Evolutionary conservation across 35 echinoderm and acorn worm species (phyloP).

Genomic region (Amphiura filiformis): DNA sequence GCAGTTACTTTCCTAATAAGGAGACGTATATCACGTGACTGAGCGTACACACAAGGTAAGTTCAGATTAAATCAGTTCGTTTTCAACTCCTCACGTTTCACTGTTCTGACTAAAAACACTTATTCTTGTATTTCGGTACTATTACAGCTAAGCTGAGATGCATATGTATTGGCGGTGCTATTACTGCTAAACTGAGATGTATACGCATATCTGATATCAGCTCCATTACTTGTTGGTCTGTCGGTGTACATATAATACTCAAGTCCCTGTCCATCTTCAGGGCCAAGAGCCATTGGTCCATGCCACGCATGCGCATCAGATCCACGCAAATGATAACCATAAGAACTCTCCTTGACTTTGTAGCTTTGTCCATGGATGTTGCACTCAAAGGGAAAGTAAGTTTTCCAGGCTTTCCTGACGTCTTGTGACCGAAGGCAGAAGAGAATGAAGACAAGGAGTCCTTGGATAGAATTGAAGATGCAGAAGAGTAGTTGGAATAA

Average conservation of each 20-base stretch:
- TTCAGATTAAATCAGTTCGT: too few species aligned
- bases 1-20: too few species aligned
- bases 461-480: constrained; percentile 21
- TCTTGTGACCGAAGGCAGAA: constrained; percentile 16
- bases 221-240: background rate
- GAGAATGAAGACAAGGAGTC: constrained; percentile 10
- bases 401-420: background rate
- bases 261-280: background rate
- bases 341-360: background rate
- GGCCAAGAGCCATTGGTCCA: background rate
- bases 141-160: background rate
- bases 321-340: background rate
- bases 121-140: background rate
- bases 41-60: too few species aligned
- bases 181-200: background rate
- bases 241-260: constrained; percentile 3
- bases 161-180: background rate
- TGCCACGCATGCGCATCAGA: background rate
- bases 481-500: constrained; percentile 18
- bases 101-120: too few species aligned
- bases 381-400: background rate
- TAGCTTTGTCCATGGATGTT: constrained; percentile 3
- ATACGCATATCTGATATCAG: background rate
- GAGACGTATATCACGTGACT: too few species aligned
- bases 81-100: too few species aligned